phyloP scores from a whole-genome alignment of 2,797 vertebrate genomes.

The Sebastes taczanowskii region DNA sequence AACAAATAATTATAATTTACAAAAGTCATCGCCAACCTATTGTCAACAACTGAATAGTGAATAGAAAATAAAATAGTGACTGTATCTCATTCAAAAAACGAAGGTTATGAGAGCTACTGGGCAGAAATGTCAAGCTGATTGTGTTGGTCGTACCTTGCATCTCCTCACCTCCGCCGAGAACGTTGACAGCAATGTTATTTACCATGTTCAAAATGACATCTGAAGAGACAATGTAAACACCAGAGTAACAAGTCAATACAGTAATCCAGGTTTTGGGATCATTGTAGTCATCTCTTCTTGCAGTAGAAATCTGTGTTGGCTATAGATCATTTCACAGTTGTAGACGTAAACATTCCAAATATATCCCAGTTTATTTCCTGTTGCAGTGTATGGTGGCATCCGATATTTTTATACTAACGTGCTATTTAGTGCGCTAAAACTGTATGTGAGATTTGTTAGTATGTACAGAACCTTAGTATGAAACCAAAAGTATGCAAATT shows the following conservation, averaged over 20 bases:
- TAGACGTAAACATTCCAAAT: too few relatives aligned
- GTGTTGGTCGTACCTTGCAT: conserved; percentile 71
- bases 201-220: conserved; percentile 98
- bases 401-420: too few relatives aligned
- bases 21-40: not conserved
- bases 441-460: too few relatives aligned
- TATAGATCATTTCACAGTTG: too few relatives aligned
- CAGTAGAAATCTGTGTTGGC: not conserved
- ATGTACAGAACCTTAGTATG: too few relatives aligned
- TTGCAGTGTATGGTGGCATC: too few relatives aligned
- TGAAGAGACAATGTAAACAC: conserved; percentile 61
- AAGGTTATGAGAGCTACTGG: not conserved
- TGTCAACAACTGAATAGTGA: not conserved
- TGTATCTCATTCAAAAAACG: rapidly evolving
- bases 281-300: not conserved
- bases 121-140: not conserved
- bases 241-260: not conserved
- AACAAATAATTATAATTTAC: not conserved
- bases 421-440: too few relatives aligned
- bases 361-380: too few relatives aligned
- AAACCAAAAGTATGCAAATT: too few relatives aligned
- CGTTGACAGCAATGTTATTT: conserved; percentile 95
- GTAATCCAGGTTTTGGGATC: not conserved
- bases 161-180: conserved; percentile 89
- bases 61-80: not conserved